Percentiles rank a stretch among this genome's conserved stretches.
Evolutionary conservation across 2,888 invertebrate species (phyloP).

Genomic region (Hypomecis atomaria): DNA sequence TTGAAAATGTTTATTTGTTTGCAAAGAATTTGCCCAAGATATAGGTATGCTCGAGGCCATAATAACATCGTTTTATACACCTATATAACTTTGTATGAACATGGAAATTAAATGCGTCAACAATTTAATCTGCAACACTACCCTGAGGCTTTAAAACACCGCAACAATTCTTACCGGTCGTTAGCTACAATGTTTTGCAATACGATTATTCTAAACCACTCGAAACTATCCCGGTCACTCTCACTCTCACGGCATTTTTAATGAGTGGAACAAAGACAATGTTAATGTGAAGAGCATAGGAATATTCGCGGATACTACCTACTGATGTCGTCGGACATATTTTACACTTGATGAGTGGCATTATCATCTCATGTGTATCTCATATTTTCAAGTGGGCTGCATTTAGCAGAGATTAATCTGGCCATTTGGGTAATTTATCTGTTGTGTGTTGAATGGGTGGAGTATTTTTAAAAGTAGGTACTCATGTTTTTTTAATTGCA

Average conservation of each 20-base stretch:
- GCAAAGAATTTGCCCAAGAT: too few species aligned
- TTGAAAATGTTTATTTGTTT: too few species aligned
- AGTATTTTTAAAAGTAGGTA: too few species aligned
- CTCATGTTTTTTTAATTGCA: too few species aligned
- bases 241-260: too few species aligned
- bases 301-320: neutral
- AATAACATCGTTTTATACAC: too few species aligned
- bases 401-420: neutral
- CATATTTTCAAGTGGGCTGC: neutral
- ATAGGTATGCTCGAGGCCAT: too few species aligned
- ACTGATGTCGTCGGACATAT: slow-evolving; percentile 13
- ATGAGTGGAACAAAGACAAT: too few species aligned
- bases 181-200: slow-evolving; percentile 22
- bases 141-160: slow-evolving; percentile 17
- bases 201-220: too few species aligned
- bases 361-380: slow-evolving; percentile 12
- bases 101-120: slow-evolving; percentile 29
- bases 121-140: slow-evolving; percentile 16
- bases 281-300: too few species aligned
- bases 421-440: neutral
- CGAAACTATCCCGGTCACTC: too few species aligned
- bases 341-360: slow-evolving; percentile 6
- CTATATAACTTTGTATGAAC: too few species aligned
- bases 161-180: slow-evolving; percentile 27
- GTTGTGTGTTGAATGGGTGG: neutral